phyloP scores from a whole-genome alignment of 2,797 vertebrate genomes.

The Gymnodraco acuticeps region DNA sequence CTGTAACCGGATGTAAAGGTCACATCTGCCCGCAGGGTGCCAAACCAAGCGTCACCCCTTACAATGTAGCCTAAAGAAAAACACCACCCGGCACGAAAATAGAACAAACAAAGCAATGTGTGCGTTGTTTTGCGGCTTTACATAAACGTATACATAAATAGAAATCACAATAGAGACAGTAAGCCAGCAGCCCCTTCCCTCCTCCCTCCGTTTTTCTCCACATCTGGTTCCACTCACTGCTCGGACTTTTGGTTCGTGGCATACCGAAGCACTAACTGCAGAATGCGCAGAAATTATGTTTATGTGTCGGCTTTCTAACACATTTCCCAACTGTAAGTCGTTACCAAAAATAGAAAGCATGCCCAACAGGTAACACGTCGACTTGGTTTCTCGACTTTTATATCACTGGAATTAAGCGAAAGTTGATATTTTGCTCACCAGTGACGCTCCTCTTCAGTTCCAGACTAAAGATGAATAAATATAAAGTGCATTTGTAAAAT shows the following conservation, averaged over 20 bases:
- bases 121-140: not conserved
- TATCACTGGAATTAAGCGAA: conserved; percentile 32
- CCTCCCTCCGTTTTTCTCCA: conserved; percentile 59
- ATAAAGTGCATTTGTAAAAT: conserved; percentile 87
- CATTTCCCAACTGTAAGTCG: not conserved
- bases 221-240: conserved; percentile 89
- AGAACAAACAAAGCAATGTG: not conserved
- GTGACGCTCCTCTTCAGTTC: conserved; percentile 76
- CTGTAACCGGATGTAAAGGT: conserved; percentile 79
- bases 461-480: conserved; percentile 85
- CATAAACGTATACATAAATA: not conserved
- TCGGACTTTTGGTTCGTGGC: conserved; percentile 86
- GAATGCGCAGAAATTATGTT: not conserved
- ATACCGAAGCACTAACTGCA: conserved; percentile 73
- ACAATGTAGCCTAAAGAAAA: conserved; percentile 8
- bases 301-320: not conserved
- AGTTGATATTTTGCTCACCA: conserved; percentile 72
- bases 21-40: conserved; percentile 75
- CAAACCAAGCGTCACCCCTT: conserved; percentile 54
- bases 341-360: conserved; percentile 5
- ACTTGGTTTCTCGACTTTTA: conserved; percentile 18
- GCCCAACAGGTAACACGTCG: not conserved
- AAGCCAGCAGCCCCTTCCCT: conserved; percentile 63
- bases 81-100: conserved; percentile 1
- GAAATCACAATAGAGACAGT: conserved; percentile 37